Evolutionary conservation across 1,140 invertebrate genomes (phyloP).

Genomic region (Bilobella aurantiaca): DNA sequence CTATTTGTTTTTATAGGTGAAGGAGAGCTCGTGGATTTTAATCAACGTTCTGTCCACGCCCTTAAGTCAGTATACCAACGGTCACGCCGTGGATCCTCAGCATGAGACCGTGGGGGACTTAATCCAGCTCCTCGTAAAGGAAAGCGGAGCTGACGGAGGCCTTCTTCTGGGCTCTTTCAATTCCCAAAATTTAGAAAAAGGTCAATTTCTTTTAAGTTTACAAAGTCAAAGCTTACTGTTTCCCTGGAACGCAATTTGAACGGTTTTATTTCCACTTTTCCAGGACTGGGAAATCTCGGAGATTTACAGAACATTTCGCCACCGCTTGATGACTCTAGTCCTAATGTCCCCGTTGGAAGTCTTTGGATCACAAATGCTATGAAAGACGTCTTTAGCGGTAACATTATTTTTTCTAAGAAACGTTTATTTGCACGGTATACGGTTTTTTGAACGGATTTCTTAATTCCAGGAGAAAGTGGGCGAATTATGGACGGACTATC

Average conservation of each 20-base stretch:
- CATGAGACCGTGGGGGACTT: slow-evolving; percentile 18
- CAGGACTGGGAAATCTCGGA: slow-evolving; percentile 24
- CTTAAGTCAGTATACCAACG: slow-evolving; percentile 18
- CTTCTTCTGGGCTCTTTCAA: slow-evolving; percentile 31
- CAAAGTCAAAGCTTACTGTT: background rate
- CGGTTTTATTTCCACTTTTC: too few relatives aligned
- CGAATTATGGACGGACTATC: slow-evolving; percentile 56
- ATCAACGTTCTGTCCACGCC: slow-evolving; percentile 27
- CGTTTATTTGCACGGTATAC: background rate
- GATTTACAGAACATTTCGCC: slow-evolving; percentile 17
- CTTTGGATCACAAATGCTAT: slow-evolving; percentile 26
- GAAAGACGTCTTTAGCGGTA: slow-evolving; percentile 25
- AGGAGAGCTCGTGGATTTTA: slow-evolving; percentile 22
- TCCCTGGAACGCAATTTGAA: too few relatives aligned
- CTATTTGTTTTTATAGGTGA: slow-evolving; percentile 14
- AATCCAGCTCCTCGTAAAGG: slow-evolving; percentile 16
- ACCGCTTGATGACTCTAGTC: background rate
- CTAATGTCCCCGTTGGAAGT: slow-evolving; percentile 15
- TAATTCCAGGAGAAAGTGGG: slow-evolving; percentile 51
- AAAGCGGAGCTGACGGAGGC: slow-evolving; percentile 22
- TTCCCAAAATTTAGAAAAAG: slow-evolving; percentile 26
- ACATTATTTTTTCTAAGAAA: slow-evolving; percentile 15
- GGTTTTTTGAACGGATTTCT: slow-evolving; percentile 24
- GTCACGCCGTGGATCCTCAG: slow-evolving; percentile 16
- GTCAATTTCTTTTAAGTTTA: slow-evolving; percentile 8